Evolutionary conservation across 2,888 invertebrate species (phyloP), one percentile per base, ranked within the genome.

Genomic region (Leptogaster cylindrica): DNA sequence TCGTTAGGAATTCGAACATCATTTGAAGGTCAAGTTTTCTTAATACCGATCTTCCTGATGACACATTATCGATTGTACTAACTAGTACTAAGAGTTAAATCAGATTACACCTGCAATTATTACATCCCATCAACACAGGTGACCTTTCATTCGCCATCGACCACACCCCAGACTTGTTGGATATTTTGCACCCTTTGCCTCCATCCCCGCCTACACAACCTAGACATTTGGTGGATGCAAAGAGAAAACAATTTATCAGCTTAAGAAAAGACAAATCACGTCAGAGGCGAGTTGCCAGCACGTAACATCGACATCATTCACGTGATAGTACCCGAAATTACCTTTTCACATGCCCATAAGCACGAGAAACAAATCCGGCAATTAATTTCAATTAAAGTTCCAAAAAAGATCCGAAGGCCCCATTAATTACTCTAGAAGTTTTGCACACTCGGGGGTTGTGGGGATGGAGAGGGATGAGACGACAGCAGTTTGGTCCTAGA

Each of bases 361-460:
- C 51, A 39, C 64, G 52, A 31, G 64, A 68, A 64, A 51, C 36
- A 64, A 58, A 63, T 66, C 66, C 66, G 51, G 61, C 68, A 69
- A 69, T 69, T 69, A 69, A 69, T 69, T 66, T 69, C 68, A 69
- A 69, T 69, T 69, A 69, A 69, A 66, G 63, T 69, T 51, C 51
- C 50, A 69, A 69, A 69, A 66, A 69, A 63, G 68, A 66, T 69
- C 58, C 63, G 61, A 44, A 63, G 63, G 66, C 66, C 48, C 50
- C 68, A 69, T 66, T 69, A 69, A 69, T 69, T 69, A 66, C 68
- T 66, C 41, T 36, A 66, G 46, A 67, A 61, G 46, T 50, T 65
- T 65, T 65, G 50, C 65, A 65, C 65, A 65, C 28, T 44, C 28
- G 7, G 46, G 44, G 16, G 27, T n/a, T n/a, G n/a, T n/a, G n/a